Evolutionary conservation across 2,888 invertebrate species (phyloP).

Genomic region (Macrosiphum euphorbiae): DNA sequence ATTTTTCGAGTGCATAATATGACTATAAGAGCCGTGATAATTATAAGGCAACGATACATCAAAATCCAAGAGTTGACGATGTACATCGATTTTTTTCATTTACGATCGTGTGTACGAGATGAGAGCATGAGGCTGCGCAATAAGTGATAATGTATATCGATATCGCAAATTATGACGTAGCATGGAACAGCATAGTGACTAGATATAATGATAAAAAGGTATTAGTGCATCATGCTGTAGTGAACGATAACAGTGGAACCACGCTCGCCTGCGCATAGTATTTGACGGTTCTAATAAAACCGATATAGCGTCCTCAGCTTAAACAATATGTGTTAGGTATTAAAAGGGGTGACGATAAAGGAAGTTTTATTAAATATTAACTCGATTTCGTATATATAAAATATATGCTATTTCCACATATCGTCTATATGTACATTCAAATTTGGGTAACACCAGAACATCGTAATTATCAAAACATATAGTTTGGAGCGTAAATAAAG

Average conservation of each 20-base stretch:
- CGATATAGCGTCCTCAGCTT: neutral
- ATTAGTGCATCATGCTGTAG: neutral
- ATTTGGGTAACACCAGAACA: slow-evolving; percentile 66
- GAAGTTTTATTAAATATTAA: slow-evolving; percentile 69
- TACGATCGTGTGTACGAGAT: no score
- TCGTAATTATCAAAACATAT: slow-evolving; percentile 69
- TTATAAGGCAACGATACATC: no score
- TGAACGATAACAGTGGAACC: slow-evolving; percentile 5
- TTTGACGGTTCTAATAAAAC: slow-evolving; percentile 20
- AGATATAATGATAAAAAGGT: no score
- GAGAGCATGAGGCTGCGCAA: no score
- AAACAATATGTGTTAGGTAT: slow-evolving; percentile 42
- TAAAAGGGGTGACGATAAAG: slow-evolving; percentile 69
- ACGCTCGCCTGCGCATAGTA: slow-evolving; percentile 7
- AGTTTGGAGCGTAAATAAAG: slow-evolving; percentile 68
- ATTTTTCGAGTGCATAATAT: no score
- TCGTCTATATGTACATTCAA: slow-evolving; percentile 70
- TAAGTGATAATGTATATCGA: no score
- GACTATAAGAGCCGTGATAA: no score
- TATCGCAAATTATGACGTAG: no score
- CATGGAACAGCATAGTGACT: no score
- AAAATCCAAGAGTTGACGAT: no score
- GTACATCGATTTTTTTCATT: no score
- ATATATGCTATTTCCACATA: slow-evolving; percentile 69
- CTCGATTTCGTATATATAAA: slow-evolving; percentile 68